These are phyloP conservation scores for Phycodurus eques DNA, from an alignment of 2,113 vertebrate species.

Conservation along the genomic window DNA sequence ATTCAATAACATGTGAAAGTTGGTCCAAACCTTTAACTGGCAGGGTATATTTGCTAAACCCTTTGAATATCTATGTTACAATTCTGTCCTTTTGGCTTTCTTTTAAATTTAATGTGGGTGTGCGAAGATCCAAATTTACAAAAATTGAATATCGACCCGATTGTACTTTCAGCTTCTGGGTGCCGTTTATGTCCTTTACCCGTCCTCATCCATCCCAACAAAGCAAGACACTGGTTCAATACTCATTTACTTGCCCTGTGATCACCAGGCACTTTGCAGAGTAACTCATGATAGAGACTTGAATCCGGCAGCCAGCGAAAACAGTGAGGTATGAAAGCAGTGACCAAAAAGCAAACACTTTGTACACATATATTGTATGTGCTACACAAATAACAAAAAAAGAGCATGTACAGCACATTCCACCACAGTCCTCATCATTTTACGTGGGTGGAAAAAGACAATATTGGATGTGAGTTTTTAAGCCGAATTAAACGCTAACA, in stretches of 20 bases:
- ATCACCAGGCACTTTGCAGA: conserved; percentile 7
- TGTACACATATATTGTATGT: not conserved
- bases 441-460: not conserved
- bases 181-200: conserved; percentile 1
- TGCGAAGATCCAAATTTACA: not conserved
- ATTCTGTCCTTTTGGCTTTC: not conserved
- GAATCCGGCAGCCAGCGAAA: conserved; percentile 9
- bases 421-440: not conserved
- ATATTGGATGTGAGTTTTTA: not conserved
- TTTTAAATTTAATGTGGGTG: not conserved
- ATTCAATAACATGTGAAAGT: not conserved
- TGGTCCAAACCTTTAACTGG: not conserved
- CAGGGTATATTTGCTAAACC: not conserved
- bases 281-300: conserved; percentile 20
- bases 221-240: conserved; percentile 9
- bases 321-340: not conserved
- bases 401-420: not conserved
- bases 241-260: conserved; percentile 10
- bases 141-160: conserved; percentile 1
- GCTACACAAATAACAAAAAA: not conserved
- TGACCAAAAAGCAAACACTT: not conserved
- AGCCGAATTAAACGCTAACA: not conserved
- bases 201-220: conserved; percentile 9
- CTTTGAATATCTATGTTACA: not conserved
- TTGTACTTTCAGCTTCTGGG: not conserved